A percentile compares a stretch with the other conserved stretches of the same genome.
These are phyloP conservation scores for Epirrita christyi DNA, from an alignment of 2,888 invertebrate species.

Conservation along the genomic window DNA sequence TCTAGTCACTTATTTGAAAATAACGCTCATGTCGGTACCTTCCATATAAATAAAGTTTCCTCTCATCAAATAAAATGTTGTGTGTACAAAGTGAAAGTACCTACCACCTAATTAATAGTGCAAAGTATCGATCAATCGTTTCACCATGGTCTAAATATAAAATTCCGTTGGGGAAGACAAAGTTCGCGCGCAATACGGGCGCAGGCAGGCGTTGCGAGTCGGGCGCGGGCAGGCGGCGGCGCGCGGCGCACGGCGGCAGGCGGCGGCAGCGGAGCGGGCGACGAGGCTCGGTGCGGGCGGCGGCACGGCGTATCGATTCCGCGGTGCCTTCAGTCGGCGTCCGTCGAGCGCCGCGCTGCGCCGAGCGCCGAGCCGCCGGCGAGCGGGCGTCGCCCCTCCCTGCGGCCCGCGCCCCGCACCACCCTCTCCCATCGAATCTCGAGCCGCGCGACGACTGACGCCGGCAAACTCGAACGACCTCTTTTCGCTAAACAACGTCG, in stretches of 20 bases:
- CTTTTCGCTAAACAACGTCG: slow-evolving; percentile 82
- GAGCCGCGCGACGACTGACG: slow-evolving; percentile 54
- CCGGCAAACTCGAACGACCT: slow-evolving; percentile 83
- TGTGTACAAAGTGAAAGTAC: slow-evolving; percentile 61
- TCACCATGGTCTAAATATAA: slow-evolving; percentile 84
- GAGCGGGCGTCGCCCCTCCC: slow-evolving; percentile 73
- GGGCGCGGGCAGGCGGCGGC: slow-evolving; percentile 53
- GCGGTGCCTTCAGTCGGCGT: slow-evolving; percentile 81
- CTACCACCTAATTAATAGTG: slow-evolving; percentile 72
- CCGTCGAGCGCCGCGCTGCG: slow-evolving; percentile 83
- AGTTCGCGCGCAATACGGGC: slow-evolving; percentile 84
- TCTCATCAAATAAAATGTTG: not conserved
- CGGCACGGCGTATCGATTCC: slow-evolving; percentile 80
- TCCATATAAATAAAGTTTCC: not conserved
- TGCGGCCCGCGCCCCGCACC: slow-evolving; percentile 58
- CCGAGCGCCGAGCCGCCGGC: slow-evolving; percentile 76
- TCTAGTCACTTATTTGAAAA: not conserved
- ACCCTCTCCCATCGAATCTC: slow-evolving; percentile 61
- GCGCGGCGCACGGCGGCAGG: slow-evolving; percentile 52
- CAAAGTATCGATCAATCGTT: slow-evolving; percentile 83
- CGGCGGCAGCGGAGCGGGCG: slow-evolving; percentile 65
- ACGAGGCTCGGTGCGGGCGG: slow-evolving; percentile 50
- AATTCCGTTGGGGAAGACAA: slow-evolving; percentile 82
- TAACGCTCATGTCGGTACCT: not conserved
- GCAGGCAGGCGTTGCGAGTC: slow-evolving; percentile 66